Percentiles rank a stretch among this genome's conserved stretches.
phyloP scores from a whole-genome alignment of 1,140 invertebrate species.

The Melipona quadrifasciata region DNA sequence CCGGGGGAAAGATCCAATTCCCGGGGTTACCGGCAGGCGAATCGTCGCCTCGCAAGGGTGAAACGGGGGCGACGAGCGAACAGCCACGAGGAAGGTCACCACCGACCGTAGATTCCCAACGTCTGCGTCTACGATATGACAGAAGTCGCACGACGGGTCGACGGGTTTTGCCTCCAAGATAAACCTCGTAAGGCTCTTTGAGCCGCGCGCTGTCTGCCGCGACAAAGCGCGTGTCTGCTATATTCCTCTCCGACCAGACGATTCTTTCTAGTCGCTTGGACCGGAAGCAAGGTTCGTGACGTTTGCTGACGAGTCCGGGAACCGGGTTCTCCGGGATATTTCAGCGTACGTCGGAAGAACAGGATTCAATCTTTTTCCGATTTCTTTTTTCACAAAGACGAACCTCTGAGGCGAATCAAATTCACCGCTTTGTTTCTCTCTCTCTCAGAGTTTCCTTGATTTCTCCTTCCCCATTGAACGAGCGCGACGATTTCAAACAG shows the following conservation, averaged over 20 bases:
- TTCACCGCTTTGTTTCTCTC: background rate
- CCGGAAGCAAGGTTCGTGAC: background rate
- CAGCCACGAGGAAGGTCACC: background rate
- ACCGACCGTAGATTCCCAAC: background rate
- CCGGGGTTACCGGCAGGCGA: background rate
- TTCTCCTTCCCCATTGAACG: background rate
- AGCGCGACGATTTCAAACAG: background rate
- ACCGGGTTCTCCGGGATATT: background rate
- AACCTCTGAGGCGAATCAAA: background rate
- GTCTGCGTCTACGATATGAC: constrained; percentile 1
- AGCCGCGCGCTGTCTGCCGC: background rate
- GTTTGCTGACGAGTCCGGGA: background rate
- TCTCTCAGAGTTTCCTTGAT: background rate
- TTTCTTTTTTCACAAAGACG: background rate
- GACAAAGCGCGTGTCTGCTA: background rate
- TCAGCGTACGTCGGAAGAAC: no score
- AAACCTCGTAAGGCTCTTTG: constrained; percentile 13
- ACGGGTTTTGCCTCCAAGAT: background rate
- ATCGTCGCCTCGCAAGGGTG: background rate
- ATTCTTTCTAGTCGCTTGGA: background rate
- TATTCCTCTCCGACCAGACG: no score
- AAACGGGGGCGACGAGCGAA: background rate
- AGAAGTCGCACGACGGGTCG: background rate
- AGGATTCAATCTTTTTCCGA: no score
- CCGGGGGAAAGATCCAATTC: background rate